Base-by-base conservation (phyloP, 2,113 vertebrate species). In the Alectura lathami region DNA sequence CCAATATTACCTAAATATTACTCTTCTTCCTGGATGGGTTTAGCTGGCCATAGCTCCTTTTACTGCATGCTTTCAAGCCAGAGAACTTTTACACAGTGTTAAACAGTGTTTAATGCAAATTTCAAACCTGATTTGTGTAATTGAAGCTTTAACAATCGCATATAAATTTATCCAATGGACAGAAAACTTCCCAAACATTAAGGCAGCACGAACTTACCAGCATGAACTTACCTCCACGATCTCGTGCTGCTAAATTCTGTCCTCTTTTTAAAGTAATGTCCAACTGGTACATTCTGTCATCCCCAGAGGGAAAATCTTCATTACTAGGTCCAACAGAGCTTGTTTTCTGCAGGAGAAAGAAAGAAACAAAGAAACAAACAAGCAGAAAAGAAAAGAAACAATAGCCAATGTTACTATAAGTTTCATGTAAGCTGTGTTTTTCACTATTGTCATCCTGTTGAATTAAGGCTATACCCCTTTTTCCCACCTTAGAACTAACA, bases 271-370 rank as follows among this genome's bases (percentile, higher is more conserved):
- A 97, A 91, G 98, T 97, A 83, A 99, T 83, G n/a, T 99, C 98
- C 98, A 99, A 74, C 96, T 99, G 99, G 98, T 99, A 99, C 98
- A 99, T 99, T 94, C 98, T 97, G 90, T 98, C 98, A 70, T 98
- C 97, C 17, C 95, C 94, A 59, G 97, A 79, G 36, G 97, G 90
- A 42, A 97, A 93, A 93, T 98, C 98, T 88, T 98, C 98, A 98
- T 99, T 98, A 98, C 98, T 98, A 60, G 98, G 97, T 90, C 97
- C 98, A 97, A 97, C 91, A 16, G 92, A 95, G 91, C 97, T 98
- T 96, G 98, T 98, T 95, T 97, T 98, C 99, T 99, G 96, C 32
- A 91, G 91, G 91, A 32, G 45, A 47, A 50, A 26, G 70, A 20
- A 69, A 9, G 57, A 84, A 89, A 64, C 72, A 45, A n/a, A n/a